Base-by-base conservation (phyloP, 2,888 invertebrate species). In the Pollenia griseotomentosa region DNA sequence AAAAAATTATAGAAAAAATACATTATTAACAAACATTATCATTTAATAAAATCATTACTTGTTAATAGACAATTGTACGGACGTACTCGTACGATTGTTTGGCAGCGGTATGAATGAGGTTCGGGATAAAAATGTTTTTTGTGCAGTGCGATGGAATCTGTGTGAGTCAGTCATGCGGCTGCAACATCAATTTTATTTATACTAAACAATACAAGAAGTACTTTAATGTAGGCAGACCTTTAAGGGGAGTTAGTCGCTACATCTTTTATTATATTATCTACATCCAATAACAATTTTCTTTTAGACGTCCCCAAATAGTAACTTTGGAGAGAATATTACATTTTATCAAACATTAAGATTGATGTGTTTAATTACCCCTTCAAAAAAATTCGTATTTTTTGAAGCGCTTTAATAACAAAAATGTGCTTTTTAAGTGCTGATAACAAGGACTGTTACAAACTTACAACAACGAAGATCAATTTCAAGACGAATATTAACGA, bases 21-120 rank as follows among this genome's bases (percentile, higher is more conserved):
- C 63, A 70, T 65, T 75, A 74, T 79, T 83, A 86, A 75, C 53
- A 79, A 83, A 80, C 66, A 71, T 77, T 86, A 86, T 86, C 80
- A 61, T 66, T 79, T 79, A 83, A 79, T 79, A 16, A 79, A 86
- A 86, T 83, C 83, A 79, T 75, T 85, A 85, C 73, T 82, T 70
- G 79, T 65, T 86, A 85, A 85, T 85, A 75, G 79, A 83, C 82
- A 86, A 83, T 83, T 74, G 73, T 46, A 71, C 2, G 66, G 40
- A 48, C 14, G 59, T 66, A 66, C 44, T 19, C 44, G 42, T 23
- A 65, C 79, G 48, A 78, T 33, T 78, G 33, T 46, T 48, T 19
- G 48, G 23, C 8, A 59, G 78, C 46, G 14, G 79, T 46, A 59
- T 40, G 12, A 42, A 57, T 48, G n/a, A 78, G 12, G 59, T 78